Evolutionary conservation across 2,113 vertebrate genomes (phyloP), one percentile per base, ranked within the genome.

Genomic region (Hydrolagus affinis): DNA sequence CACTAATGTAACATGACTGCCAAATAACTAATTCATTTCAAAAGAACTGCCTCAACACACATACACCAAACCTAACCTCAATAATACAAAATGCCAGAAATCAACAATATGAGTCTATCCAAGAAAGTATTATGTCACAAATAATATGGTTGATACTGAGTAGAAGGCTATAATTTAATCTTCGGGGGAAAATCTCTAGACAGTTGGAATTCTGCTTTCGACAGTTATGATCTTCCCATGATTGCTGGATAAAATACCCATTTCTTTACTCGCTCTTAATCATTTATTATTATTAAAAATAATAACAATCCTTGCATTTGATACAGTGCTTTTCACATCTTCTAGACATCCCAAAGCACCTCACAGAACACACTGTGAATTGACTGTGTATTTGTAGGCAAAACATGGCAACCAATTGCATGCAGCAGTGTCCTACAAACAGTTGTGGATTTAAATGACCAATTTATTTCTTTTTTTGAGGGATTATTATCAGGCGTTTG

Each of bases 121-220:
- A 62, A 66, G 60, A 64, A 83, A 66, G 17, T 83, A 83, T 83
- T 83, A 64, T 64, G 9, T 28, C 17, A 30, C 23, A 28, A 32
- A 83, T 83, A 66, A 32, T 66, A 83, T 66, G 15, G 12, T 21
- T 66, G 78, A 28, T 25, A 21, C 66, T 25, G 66, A 68, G 62
- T 83, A 32, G 66, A 56, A 83, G 25, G 78, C 25, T 83, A n/a
- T 32, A 28, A 83, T 17, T 32, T 83, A 30, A 32, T 64, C 76
- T 64, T 15, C 25, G 11, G 1, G 76, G 76, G 25, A 68, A 83
- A 25, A 17, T 83, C 60, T 10, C 62, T 68, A 28, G 30, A 68
- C 60, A 83, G 3, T 64, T 64, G 11, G 28, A 83, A 28, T 7
- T 32, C 14, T 32, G 25, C 28, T 32, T 17, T 66, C 66, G 62